Evolutionary conservation across 2,888 invertebrate genomes (phyloP).

Genomic region (Dryocosmus kuriphilus): DNA sequence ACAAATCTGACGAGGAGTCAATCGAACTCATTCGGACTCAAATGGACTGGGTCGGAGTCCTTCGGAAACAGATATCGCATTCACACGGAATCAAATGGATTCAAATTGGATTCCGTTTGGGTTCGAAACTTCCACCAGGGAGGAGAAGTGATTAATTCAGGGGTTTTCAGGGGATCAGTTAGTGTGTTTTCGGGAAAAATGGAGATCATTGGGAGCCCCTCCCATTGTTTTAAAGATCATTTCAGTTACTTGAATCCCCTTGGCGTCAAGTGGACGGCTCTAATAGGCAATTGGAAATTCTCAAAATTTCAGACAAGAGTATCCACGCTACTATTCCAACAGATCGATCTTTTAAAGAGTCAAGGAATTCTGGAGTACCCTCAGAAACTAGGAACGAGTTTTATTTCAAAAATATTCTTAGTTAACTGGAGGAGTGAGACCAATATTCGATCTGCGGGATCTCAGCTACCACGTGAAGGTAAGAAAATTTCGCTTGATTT

Average conservation of each 20-base stretch:
- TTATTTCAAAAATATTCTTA: too few relatives aligned
- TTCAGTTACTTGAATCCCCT: slow-evolving; percentile 43
- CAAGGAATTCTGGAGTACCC: slow-evolving; percentile 33
- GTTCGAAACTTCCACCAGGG: too few relatives aligned
- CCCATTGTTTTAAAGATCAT: slow-evolving; percentile 45
- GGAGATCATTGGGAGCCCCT: slow-evolving; percentile 52
- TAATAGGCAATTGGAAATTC: slow-evolving; percentile 43
- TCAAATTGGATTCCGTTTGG: too few relatives aligned
- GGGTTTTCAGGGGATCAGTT: slow-evolving; percentile 44
- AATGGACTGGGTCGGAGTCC: too few relatives aligned
- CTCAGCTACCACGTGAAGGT: not conserved
- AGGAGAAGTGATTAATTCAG: too few relatives aligned
- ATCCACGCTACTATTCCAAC: slow-evolving; percentile 36
- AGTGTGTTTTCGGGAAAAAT: slow-evolving; percentile 43
- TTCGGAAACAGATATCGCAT: too few relatives aligned
- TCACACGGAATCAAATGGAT: too few relatives aligned
- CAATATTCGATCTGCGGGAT: too few relatives aligned
- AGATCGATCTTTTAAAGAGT: slow-evolving; percentile 43
- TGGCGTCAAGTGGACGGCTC: slow-evolving; percentile 39
- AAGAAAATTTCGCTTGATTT: not conserved
- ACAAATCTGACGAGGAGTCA: too few relatives aligned
- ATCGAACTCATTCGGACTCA: too few relatives aligned
- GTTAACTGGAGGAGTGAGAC: not conserved
- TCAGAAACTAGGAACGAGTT: too few relatives aligned
- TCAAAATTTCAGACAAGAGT: slow-evolving; percentile 41